A percentile compares a stretch with the other conserved stretches of the same genome.
Evolutionary conservation across 2,888 invertebrate species (phyloP).

Genomic region (Argyresthia albistria): DNA sequence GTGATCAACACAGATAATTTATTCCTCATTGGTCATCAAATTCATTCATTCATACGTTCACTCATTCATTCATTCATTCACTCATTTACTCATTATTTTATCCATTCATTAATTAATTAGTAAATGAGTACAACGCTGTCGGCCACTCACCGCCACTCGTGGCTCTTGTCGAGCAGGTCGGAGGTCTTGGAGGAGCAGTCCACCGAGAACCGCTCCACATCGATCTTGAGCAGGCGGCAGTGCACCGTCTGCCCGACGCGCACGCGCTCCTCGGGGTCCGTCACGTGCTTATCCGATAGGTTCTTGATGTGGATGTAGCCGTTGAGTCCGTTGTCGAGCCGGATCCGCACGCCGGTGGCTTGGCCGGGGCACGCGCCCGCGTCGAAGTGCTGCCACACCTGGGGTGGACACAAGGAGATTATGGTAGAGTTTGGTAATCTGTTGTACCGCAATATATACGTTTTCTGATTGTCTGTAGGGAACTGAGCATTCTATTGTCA

Average conservation of each 20-base stretch:
- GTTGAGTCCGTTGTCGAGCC: slow-evolving; percentile 92
- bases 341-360: slow-evolving; percentile 91
- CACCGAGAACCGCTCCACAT: slow-evolving; percentile 93
- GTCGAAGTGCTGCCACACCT: slow-evolving; percentile 98
- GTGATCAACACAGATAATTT: too few relatives aligned
- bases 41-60: too few relatives aligned
- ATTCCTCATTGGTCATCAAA: too few relatives aligned
- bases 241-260: slow-evolving; percentile 87
- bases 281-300: slow-evolving; percentile 92
- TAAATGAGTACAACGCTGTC: too few relatives aligned
- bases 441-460: not conserved
- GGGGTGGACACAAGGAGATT: not conserved
- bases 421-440: not conserved
- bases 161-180: slow-evolving; percentile 91
- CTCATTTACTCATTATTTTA: too few relatives aligned
- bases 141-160: slow-evolving; percentile 82
- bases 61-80: too few relatives aligned
- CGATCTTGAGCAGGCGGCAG: slow-evolving; percentile 94
- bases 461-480: not conserved
- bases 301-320: slow-evolving; percentile 96
- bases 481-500: too few relatives aligned
- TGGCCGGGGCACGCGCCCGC: slow-evolving; percentile 96
- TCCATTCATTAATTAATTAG: too few relatives aligned
- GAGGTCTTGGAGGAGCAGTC: slow-evolving; percentile 95
- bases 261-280: slow-evolving; percentile 94